These are phyloP conservation scores for Aspidapion aeneum DNA, from an alignment of 2,888 invertebrate genomes.

Conservation along the genomic window DNA sequence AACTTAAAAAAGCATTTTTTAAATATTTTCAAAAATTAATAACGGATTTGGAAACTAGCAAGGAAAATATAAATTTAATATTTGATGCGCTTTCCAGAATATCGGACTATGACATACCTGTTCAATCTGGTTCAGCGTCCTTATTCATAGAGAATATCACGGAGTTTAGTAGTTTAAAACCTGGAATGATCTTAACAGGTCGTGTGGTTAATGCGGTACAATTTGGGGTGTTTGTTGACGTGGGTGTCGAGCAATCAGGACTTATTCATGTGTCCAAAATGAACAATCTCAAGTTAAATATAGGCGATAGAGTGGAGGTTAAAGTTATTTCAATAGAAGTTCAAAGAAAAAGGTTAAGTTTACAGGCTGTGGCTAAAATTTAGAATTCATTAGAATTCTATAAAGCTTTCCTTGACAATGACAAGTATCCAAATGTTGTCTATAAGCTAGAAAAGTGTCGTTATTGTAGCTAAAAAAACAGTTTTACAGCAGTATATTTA, in stretches of 20 bases:
- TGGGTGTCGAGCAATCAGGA: conserved; percentile 70
- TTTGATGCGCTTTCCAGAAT: conserved; percentile 70
- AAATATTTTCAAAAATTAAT: conserved; percentile 47
- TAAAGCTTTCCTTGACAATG: background rate
- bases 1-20: conserved; percentile 12
- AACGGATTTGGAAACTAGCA: conserved; percentile 55
- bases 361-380: conserved; percentile 35
- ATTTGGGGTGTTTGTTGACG: conserved; percentile 90
- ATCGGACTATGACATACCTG: conserved; percentile 71
- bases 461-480: no score
- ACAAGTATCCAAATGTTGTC: no score
- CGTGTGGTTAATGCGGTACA: conserved; percentile 80
- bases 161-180: conserved; percentile 60
- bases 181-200: conserved; percentile 65
- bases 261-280: conserved; percentile 65
- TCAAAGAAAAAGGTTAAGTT: conserved; percentile 53
- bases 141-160: conserved; percentile 73
- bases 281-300: conserved; percentile 53
- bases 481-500: conserved; percentile 59
- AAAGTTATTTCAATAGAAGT: conserved; percentile 58
- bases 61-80: conserved; percentile 64
- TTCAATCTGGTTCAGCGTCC: conserved; percentile 59
- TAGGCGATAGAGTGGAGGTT: conserved; percentile 69
- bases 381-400: background rate
- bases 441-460: no score